phyloP scores from a whole-genome alignment of 2,113 vertebrate genomes.

The Columba janthina region DNA sequence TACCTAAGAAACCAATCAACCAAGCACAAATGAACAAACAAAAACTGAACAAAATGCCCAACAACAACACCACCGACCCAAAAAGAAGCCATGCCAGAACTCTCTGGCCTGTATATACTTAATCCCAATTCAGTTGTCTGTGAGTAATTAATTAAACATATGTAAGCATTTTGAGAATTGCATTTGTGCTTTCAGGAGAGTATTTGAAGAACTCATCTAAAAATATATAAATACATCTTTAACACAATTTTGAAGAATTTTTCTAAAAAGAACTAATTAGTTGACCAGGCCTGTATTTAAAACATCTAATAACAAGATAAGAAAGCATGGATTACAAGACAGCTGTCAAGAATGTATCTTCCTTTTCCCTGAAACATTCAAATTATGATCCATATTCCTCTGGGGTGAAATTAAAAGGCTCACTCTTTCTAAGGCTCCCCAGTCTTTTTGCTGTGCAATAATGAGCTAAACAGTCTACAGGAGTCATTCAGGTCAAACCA shows the following conservation, averaged over 20 bases:
- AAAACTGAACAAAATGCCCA: accelerated
- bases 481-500: not conserved
- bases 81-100: not conserved
- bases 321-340: not conserved
- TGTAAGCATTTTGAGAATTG: not conserved
- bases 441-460: not conserved
- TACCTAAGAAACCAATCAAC: not conserved
- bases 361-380: not conserved
- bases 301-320: not conserved
- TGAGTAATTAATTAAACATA: not conserved
- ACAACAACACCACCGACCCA: not conserved
- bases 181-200: not conserved
- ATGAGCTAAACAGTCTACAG: not conserved
- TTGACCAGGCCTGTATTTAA: not conserved
- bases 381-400: not conserved
- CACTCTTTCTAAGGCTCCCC: not conserved
- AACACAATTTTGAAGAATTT: not conserved
- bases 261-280: not conserved
- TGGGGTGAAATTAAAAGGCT: not conserved
- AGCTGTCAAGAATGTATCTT: not conserved
- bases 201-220: not conserved
- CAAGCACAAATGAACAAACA: not conserved
- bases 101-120: not conserved
- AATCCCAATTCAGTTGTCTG: not conserved
- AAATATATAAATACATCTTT: not conserved